Evolutionary conservation across 2,797 vertebrate genomes (phyloP).

Genomic region (Halcyon leucocephala): DNA sequence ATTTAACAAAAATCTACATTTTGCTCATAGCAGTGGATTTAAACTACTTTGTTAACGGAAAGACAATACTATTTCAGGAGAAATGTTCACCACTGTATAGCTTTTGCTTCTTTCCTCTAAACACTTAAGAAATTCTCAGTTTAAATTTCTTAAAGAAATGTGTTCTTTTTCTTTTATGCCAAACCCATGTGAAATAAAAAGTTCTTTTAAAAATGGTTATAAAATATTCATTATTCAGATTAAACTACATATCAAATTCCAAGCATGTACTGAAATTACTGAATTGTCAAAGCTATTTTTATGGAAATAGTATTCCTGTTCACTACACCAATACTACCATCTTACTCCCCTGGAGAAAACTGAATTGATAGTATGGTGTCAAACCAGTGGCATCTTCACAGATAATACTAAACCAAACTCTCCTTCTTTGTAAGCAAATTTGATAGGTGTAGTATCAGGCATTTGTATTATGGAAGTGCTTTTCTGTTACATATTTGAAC

Average conservation of each 20-base stretch:
- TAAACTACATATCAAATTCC: neutral
- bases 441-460: neutral
- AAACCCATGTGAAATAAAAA: neutral
- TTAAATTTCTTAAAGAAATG: neutral
- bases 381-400: neutral
- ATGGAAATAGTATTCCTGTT: neutral
- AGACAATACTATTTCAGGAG: neutral
- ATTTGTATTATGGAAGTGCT: neutral
- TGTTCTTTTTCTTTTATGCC: neutral
- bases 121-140: neutral
- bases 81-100: fast-evolving
- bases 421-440: neutral
- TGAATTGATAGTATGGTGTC: neutral
- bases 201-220: neutral
- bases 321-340: neutral
- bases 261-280: neutral
- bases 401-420: neutral
- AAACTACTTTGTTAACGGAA: neutral
- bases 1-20: neutral
- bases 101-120: neutral
- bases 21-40: neutral
- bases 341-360: neutral
- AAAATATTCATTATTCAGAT: neutral
- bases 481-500: neutral
- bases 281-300: neutral